Percentiles rank a stretch among this genome's conserved stretches.
phyloP scores from a whole-genome alignment of 2,888 invertebrate species.

The Lepetodrilus schrolli region DNA sequence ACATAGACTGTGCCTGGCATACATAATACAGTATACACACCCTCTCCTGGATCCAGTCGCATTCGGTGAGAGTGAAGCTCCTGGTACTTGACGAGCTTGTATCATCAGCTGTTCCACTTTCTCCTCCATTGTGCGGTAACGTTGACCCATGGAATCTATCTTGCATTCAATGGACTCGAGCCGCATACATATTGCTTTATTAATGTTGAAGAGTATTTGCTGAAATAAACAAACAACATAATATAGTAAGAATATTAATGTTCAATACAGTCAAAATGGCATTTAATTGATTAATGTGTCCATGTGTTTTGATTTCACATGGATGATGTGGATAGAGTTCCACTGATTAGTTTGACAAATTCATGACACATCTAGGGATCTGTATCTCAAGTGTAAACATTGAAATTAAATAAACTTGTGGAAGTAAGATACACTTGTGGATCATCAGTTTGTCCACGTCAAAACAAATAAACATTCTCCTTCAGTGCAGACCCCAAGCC shows the following conservation, averaged over 20 bases:
- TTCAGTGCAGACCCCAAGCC: neutral
- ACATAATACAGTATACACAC: no score
- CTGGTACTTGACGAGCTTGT: slow-evolving; percentile 38
- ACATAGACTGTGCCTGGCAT: no score
- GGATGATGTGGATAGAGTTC: no score
- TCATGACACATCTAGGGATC: no score
- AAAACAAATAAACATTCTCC: neutral
- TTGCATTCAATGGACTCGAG: slow-evolving; percentile 71
- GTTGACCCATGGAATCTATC: slow-evolving; percentile 56
- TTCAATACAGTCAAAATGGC: neutral
- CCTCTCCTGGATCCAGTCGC: slow-evolving; percentile 37
- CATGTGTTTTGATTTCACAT: no score
- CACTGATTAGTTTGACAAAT: no score
- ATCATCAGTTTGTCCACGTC: no score
- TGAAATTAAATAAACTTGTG: no score
- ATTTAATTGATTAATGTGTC: neutral
- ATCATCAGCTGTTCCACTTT: slow-evolving; percentile 49
- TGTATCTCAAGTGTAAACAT: no score
- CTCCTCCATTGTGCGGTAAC: slow-evolving; percentile 65
- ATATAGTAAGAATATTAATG: neutral
- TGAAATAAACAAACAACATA: slow-evolving; percentile 55
- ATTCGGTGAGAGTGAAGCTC: slow-evolving; percentile 27
- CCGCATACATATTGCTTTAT: slow-evolving; percentile 72
- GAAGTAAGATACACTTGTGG: no score
- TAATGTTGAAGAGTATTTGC: slow-evolving; percentile 73